Percentiles rank a stretch among this genome's conserved stretches.
phyloP scores from a whole-genome alignment of 92 coral and sea anemone species.

The Actinernus sp. region DNA sequence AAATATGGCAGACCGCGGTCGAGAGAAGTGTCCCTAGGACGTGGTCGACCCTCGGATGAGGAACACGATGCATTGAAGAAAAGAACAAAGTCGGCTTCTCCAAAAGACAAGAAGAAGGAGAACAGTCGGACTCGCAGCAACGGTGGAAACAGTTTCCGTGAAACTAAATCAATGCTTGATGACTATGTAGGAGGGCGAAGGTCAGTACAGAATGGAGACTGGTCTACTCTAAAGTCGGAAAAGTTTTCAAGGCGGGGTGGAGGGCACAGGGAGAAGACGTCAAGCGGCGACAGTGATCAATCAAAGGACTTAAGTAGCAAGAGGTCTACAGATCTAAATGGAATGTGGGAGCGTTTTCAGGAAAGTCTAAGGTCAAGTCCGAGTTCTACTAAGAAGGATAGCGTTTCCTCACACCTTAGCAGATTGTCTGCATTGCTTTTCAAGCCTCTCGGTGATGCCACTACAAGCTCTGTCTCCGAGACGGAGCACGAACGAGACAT shows the following conservation, averaged over 20 bases:
- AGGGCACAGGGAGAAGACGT: conserved; percentile 15
- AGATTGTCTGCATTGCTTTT: conserved; percentile 72
- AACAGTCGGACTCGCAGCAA: conserved; percentile 8
- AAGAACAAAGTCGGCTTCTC: no score
- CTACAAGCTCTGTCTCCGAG: conserved; percentile 36
- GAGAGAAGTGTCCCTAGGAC: conserved; percentile 7
- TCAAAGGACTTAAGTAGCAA: conserved; percentile 27
- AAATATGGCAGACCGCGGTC: conserved; percentile 12
- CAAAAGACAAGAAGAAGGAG: conserved; percentile 19
- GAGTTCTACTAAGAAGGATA: conserved; percentile 36
- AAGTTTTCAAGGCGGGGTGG: conserved; percentile 10
- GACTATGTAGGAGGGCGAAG: conserved; percentile 46
- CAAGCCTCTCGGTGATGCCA: conserved; percentile 54
- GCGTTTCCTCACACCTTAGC: conserved; percentile 62
- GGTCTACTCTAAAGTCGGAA: no score
- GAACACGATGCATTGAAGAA: conserved; percentile 3
- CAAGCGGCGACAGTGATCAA: conserved; percentile 21
- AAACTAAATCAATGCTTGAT: conserved; percentile 21
- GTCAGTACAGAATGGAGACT: conserved; percentile 22
- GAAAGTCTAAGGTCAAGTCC: conserved; percentile 54
- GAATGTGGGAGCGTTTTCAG: conserved; percentile 77
- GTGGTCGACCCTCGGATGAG: conserved; percentile 10
- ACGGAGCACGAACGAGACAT: conserved; percentile 16
- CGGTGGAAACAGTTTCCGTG: conserved; percentile 26
- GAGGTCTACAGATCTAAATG: conserved; percentile 63